Evolutionary conservation across 2,888 invertebrate genomes (phyloP), one percentile per base, ranked within the genome.

Genomic region (Diachrysia chrysitis): DNA sequence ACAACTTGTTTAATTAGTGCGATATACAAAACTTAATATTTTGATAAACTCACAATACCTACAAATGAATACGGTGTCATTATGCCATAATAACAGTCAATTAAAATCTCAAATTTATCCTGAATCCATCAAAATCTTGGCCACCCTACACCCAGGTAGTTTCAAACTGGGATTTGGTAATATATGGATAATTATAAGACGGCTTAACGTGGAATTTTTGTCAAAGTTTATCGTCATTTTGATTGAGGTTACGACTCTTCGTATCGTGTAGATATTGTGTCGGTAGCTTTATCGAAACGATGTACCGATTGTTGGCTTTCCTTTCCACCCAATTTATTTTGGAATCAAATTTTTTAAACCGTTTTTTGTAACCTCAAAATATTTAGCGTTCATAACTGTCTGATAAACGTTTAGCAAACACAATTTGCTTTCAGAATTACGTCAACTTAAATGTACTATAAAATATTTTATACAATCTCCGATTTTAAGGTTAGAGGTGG

Each of bases 111-210:
- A 25, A 3, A 37, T 17, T 14, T 59, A 53, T 51, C 66, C 37
- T 12, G 10, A 3, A 3, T 35, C 12, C 14, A 23, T 9, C 0
- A 7, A 62, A 48, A 63, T 7, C 23, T 51, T 81, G 66, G 74
- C 17, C 21, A 53, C 64, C 58, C 64, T 68, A 79, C 66, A 35
- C 54, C 46, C 95, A 95, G 95, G 95, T 95, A 95, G 95, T 93
- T 92, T 90, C 74, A 87, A 85, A 83, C 82, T 89, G 84, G 89
- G 89, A 89, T 90, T 90, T 86, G 89, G 93, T 94, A 94, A 95
- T 94, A 94, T 95, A 95, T 95, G 93, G 93, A 94, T 94, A 94
- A 95, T 95, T 94, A 95, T 94, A 94, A 92, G 91, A 91, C 92
- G 92, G 93, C 92, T 93, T 95, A 94, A 92, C 88, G 90, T 92